Conservation (phyloP, 1,140 invertebrate species). For the Thaumetopoea pityocampa region DNA sequence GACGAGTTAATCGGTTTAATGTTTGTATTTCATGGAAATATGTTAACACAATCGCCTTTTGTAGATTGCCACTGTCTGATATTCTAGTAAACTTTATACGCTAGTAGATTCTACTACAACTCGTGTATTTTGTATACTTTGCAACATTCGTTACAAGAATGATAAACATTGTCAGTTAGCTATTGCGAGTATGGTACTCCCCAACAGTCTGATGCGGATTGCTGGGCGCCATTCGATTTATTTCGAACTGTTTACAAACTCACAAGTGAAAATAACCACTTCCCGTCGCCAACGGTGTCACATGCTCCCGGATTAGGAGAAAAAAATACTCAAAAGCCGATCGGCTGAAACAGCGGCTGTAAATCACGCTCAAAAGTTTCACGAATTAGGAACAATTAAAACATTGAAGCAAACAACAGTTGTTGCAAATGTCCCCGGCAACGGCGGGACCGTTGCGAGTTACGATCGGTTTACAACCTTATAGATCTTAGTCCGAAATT, state of each 20-base stretch:
- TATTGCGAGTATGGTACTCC: constrained; percentile 18
- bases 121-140: too few species aligned
- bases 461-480: constrained; percentile 63
- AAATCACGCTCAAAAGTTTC: constrained; percentile 67
- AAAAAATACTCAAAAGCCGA: constrained; percentile 39
- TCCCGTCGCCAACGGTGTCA: constrained; percentile 34
- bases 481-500: constrained; percentile 72
- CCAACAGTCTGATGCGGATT: too few species aligned
- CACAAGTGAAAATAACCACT: constrained; percentile 42
- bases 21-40: constrained; percentile 36
- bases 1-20: constrained; percentile 44
- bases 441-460: constrained; percentile 68
- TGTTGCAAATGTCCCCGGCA: constrained; percentile 69
- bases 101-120: too few species aligned
- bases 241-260: constrained; percentile 38
- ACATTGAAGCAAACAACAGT: constrained; percentile 71
- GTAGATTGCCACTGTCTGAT: too few species aligned
- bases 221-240: too few species aligned
- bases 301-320: constrained; percentile 34
- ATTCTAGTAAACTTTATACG: too few species aligned
- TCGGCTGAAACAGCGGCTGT: constrained; percentile 53
- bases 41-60: constrained; percentile 30
- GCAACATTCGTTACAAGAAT: constrained; percentile 5
- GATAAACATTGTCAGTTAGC: constrained; percentile 14
- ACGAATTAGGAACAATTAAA: constrained; percentile 75